phyloP scores from a whole-genome alignment of 2,797 vertebrate genomes.

The Malurus splendens region DNA sequence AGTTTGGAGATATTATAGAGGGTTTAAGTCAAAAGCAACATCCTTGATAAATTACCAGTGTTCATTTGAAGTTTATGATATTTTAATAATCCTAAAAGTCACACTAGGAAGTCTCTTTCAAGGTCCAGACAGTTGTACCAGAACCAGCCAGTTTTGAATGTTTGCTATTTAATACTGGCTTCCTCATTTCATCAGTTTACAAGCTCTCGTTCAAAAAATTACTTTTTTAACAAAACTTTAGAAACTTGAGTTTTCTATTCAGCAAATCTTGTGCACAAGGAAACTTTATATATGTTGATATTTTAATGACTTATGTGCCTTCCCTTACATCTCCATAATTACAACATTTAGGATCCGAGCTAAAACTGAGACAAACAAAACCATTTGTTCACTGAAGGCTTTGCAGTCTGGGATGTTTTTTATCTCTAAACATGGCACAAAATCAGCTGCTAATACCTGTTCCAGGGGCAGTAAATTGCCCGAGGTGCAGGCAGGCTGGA shows the following conservation, averaged over 20 bases:
- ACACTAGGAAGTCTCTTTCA: conserved; percentile 26
- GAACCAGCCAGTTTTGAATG: not conserved
- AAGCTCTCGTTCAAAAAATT: not conserved
- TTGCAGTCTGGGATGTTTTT: not conserved
- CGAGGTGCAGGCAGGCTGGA: not conserved
- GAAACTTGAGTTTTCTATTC: not conserved
- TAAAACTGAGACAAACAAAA: not conserved
- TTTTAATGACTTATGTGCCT: not conserved
- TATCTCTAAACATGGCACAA: not conserved
- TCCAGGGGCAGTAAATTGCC: not conserved
- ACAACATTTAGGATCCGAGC: not conserved
- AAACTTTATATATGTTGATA: rapidly evolving
- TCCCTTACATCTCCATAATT: not conserved
- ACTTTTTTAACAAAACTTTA: not conserved
- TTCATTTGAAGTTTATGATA: not conserved
- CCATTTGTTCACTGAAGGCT: not conserved
- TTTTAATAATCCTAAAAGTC: not conserved
- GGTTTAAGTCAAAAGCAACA: not conserved
- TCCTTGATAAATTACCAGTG: not conserved
- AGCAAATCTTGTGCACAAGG: not conserved
- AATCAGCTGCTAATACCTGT: not conserved
- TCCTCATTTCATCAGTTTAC: not conserved
- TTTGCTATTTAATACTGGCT: not conserved
- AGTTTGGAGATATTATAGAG: not conserved
- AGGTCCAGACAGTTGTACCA: not conserved